Evolutionary conservation across 1,140 invertebrate species (phyloP).

Genomic region (Anastrepha ludens): DNA sequence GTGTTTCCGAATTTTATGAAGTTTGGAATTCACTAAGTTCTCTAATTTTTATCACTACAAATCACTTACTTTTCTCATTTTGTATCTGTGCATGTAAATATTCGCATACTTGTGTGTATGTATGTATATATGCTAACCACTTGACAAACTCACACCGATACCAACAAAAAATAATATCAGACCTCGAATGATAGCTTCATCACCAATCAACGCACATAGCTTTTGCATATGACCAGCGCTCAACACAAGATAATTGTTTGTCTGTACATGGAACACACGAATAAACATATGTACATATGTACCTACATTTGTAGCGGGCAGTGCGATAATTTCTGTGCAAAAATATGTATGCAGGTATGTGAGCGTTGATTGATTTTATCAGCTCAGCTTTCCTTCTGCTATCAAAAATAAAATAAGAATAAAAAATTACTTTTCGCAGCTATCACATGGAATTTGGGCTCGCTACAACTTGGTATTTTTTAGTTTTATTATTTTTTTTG

Average conservation of each 20-base stretch:
- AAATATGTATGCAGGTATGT: not conserved
- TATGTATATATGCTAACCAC: not conserved
- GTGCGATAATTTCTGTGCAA: not conserved
- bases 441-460: not conserved
- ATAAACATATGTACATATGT: too few relatives aligned
- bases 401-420: not conserved
- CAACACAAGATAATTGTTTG: not conserved
- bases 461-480: not conserved
- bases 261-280: not conserved
- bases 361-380: not conserved
- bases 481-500: too few relatives aligned
- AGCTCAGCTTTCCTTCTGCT: not conserved
- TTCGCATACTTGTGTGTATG: not conserved
- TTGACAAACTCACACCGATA: not conserved
- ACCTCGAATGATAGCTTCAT: not conserved
- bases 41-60: too few relatives aligned
- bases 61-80: too few relatives aligned
- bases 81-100: too few relatives aligned
- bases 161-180: not conserved
- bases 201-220: not conserved
- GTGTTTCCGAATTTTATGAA: too few relatives aligned
- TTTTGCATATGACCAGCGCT: not conserved
- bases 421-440: not conserved
- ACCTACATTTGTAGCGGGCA: not conserved
- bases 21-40: too few relatives aligned